Conservation (phyloP, 1,140 invertebrate species). For the Cotesia chilonis region DNA sequence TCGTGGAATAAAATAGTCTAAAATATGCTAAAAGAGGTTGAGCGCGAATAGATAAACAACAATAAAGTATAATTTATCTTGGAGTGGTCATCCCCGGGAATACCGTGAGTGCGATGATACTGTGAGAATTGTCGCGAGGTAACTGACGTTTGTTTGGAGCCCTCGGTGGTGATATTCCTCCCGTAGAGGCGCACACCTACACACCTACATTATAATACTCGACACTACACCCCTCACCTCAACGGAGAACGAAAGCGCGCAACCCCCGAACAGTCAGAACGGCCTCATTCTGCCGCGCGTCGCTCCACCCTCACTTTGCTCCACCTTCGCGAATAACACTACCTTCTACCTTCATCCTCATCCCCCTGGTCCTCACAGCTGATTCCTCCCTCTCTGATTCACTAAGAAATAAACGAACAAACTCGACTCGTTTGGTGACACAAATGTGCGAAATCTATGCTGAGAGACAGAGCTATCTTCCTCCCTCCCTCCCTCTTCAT, state of each 20-base stretch:
- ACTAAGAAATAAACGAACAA: too few relatives aligned
- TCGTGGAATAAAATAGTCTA: too few relatives aligned
- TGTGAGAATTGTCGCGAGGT: slow-evolving; percentile 26
- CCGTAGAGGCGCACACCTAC: not conserved
- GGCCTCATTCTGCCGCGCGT: slow-evolving; percentile 9
- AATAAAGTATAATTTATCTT: not conserved
- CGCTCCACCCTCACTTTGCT: slow-evolving; percentile 9
- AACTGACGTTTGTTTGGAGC: slow-evolving; percentile 13
- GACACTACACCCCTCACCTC: not conserved
- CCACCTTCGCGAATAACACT: too few relatives aligned
- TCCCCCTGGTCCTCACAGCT: not conserved
- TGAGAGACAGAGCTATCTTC: too few relatives aligned
- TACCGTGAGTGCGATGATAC: not conserved
- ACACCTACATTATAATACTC: not conserved
- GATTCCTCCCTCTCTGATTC: too few relatives aligned
- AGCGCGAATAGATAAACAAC: too few relatives aligned
- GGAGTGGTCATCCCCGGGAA: not conserved
- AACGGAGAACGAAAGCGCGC: slow-evolving; percentile 22
- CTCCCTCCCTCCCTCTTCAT: too few relatives aligned
- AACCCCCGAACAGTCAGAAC: slow-evolving; percentile 14
- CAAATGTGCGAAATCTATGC: too few relatives aligned
- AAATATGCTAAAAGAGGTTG: too few relatives aligned
- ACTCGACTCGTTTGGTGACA: too few relatives aligned
- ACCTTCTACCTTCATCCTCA: not conserved
- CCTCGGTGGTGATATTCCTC: too few relatives aligned